Conservation (phyloP, 2,888 invertebrate species). For the Habroteleia sp. region DNA sequence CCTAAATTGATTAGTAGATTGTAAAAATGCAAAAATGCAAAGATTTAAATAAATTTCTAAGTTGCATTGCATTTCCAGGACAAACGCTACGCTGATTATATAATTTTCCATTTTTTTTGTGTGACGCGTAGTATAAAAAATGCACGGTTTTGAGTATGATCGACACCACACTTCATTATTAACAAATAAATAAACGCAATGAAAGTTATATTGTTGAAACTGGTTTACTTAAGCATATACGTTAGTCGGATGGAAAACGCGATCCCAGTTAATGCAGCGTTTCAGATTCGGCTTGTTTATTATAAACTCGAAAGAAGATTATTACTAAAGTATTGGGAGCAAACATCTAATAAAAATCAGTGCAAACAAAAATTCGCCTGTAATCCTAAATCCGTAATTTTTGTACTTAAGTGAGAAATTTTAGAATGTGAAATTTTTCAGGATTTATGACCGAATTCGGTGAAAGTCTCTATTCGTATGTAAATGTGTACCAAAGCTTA, state of each 20-base stretch:
- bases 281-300: slow-evolving; percentile 48
- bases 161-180: slow-evolving; percentile 11
- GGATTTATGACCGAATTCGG: slow-evolving; percentile 40
- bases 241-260: slow-evolving; percentile 27
- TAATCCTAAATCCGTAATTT: slow-evolving; percentile 45
- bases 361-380: slow-evolving; percentile 16
- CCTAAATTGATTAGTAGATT: too few species aligned
- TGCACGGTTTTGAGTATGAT: background rate
- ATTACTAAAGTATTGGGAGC: slow-evolving; percentile 42
- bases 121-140: slow-evolving; percentile 11
- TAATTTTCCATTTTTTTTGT: slow-evolving; percentile 12
- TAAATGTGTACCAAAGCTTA: slow-evolving; percentile 41
- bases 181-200: slow-evolving; percentile 28
- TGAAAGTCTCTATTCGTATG: slow-evolving; percentile 42
- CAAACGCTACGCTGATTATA: slow-evolving; percentile 2
- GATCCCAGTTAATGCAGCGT: slow-evolving; percentile 27
- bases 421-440: slow-evolving; percentile 43
- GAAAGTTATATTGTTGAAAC: slow-evolving; percentile 45
- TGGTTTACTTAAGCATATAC: slow-evolving; percentile 43
- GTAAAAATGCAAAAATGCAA: slow-evolving; percentile 14
- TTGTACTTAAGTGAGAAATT: slow-evolving; percentile 45
- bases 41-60: slow-evolving; percentile 27
- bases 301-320: slow-evolving; percentile 45
- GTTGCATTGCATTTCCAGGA: background rate
- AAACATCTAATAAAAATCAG: too few species aligned